phyloP scores from a whole-genome alignment of 2,113 vertebrate species.

The Salvelinus fontinalis region DNA sequence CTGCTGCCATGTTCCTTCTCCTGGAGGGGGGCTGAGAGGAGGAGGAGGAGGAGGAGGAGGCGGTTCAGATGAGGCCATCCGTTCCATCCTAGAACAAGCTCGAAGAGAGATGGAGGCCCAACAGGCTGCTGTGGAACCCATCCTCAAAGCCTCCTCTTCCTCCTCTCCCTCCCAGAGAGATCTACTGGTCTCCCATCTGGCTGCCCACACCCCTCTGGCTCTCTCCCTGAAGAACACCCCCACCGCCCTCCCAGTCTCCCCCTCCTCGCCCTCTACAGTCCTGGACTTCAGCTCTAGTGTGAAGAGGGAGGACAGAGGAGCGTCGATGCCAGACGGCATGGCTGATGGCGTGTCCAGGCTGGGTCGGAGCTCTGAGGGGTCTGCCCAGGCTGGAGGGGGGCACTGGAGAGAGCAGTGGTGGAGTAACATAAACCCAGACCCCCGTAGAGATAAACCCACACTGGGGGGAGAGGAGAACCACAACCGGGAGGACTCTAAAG shows the following conservation, averaged over 20 bases:
- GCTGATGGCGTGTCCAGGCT: constrained; percentile 73
- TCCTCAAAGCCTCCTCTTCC: constrained; percentile 84
- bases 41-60: constrained; percentile 48
- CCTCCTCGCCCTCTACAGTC: constrained; percentile 70
- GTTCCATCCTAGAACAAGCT: constrained; percentile 93
- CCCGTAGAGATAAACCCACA: constrained; percentile 60
- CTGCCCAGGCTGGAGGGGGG: constrained; percentile 71
- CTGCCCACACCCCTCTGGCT: constrained; percentile 85
- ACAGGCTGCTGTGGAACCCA: constrained; percentile 88
- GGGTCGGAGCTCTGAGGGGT: constrained; percentile 77
- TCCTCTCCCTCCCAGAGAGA: constrained; percentile 82
- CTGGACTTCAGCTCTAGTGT: constrained; percentile 78
- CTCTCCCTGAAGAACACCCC: constrained; percentile 88
- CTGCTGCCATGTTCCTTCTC: constrained; percentile 75
- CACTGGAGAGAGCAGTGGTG: constrained; percentile 96
- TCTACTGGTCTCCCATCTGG: constrained; percentile 82
- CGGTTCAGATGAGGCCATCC: constrained; percentile 93
- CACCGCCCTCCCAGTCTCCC: constrained; percentile 74
- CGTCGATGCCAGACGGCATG: constrained; percentile 73
- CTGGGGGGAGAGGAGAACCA: no score
- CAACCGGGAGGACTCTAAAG: constrained; percentile 81
- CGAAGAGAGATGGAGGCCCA: constrained; percentile 94
- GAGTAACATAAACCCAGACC: constrained; percentile 84
- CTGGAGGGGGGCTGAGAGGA: constrained; percentile 64
- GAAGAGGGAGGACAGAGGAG: constrained; percentile 82